Evolutionary conservation across 2,797 vertebrate genomes (phyloP), one percentile per base, ranked within the genome.

Genomic region (Pangasius sanitwongsei): DNA sequence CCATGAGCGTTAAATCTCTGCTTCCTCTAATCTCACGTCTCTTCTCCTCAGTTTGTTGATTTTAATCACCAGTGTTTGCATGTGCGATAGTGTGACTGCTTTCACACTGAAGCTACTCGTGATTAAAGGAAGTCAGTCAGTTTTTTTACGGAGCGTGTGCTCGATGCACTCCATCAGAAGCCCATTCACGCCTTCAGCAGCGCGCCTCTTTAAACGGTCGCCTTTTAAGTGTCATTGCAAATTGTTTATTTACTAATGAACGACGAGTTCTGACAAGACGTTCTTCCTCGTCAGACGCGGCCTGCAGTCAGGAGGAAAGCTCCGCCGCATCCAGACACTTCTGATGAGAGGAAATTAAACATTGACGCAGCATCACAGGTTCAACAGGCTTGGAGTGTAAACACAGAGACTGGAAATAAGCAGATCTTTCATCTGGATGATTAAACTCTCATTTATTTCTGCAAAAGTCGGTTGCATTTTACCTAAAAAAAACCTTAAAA

Each of bases 181-280:
- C 86, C 83, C 87, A 90, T 89, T 92, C 87, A 86, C 87, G 91
- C 90, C 89, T 88, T 90, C 82, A 59, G 84, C 83, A 70, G 77
- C 34, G 23, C 57, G 81, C 80, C 75, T 86, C 69, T 90, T 89
- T 91, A 88, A 89, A 88, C 86, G 86, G 48, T 88, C 70, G 84
- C 83, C 77, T 89, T 91, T 90, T 82, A 82, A 88, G 90, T 85
- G 89, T 85, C 89, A 83, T 82, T 65, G 86, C 90, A 92, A 93
- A 91, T 92, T 88, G 92, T 90, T 90, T 91, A 91, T 92, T 93
- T 90, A 86, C 88, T 87, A 93, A 92, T 90, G 90, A 93, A 90
- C 74, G 82, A 82, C 90, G 82, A 89, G 87, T 89, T 87, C 63
- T 63, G 87, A 86, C 61, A 67, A 78, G 89, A 88, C 83, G 86